Conservation (phyloP, 2,797 vertebrate genomes). For the Tragopan temminckii region DNA sequence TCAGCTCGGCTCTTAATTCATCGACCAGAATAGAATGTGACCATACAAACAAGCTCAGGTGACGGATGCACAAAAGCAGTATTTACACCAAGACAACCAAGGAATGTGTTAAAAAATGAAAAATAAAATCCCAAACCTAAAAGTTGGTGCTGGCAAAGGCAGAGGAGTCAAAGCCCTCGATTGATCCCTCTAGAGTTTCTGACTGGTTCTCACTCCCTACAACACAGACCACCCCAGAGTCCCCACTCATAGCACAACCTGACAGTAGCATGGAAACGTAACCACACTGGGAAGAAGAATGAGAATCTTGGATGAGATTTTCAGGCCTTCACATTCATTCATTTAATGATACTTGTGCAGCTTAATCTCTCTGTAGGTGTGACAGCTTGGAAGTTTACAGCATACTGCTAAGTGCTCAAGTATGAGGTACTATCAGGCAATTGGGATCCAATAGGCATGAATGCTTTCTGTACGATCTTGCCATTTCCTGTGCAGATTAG, state of each 20-base stretch:
- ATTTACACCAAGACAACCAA: constrained; percentile 16
- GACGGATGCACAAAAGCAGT: background rate
- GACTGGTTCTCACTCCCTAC: background rate
- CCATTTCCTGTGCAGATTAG: background rate
- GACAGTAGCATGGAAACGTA: background rate
- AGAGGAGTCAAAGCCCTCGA: background rate
- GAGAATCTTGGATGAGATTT: background rate
- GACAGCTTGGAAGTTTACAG: background rate
- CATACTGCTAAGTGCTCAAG: accelerated
- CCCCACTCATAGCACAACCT: background rate
- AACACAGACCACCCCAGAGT: background rate
- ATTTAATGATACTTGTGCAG: background rate
- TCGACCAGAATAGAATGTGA: constrained; percentile 49
- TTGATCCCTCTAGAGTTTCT: background rate
- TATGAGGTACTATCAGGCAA: background rate
- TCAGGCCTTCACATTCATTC: background rate
- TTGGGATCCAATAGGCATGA: background rate
- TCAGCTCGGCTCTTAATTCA: constrained; percentile 48
- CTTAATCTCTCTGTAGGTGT: background rate
- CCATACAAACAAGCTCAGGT: constrained; percentile 16
- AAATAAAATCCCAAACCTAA: background rate
- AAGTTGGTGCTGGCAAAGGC: background rate
- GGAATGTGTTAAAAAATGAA: background rate
- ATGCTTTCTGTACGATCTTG: background rate
- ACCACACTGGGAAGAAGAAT: background rate